Conservation (phyloP, 2,888 invertebrate species). For the Chouioia cunea region DNA sequence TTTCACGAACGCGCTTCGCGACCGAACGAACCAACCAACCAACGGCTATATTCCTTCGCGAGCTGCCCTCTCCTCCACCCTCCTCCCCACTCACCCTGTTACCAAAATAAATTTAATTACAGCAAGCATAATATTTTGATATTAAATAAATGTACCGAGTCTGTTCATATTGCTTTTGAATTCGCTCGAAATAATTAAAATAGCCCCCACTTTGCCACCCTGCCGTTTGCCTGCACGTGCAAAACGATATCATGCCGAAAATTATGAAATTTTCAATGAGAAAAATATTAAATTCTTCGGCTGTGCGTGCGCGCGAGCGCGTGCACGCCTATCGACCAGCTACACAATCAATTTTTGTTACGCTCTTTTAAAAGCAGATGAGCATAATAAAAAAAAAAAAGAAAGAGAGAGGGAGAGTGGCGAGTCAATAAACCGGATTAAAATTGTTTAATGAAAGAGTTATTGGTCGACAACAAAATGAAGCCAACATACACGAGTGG, state of each 20-base stretch:
- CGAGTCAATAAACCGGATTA: conserved; percentile 30
- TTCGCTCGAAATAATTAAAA: conserved; percentile 37
- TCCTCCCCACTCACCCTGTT: not conserved
- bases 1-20: too few relatives aligned
- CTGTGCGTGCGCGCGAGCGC: not conserved
- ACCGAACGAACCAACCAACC: too few relatives aligned
- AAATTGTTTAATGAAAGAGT: conserved; percentile 37
- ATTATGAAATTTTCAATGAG: conserved; percentile 17
- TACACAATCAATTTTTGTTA: conserved; percentile 29
- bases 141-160: conserved; percentile 19
- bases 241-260: not conserved
- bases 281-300: conserved; percentile 25
- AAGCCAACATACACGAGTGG: conserved; percentile 13
- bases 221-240: not conserved
- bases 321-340: not conserved
- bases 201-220: not conserved
- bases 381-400: not conserved
- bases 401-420: too few relatives aligned
- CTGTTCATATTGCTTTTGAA: conserved; percentile 28
- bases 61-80: not conserved
- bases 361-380: conserved; percentile 6
- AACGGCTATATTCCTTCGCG: too few relatives aligned
- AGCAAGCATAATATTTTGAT: conserved; percentile 38
- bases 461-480: conserved; percentile 2
- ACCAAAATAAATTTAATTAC: conserved; percentile 40